Conservation (phyloP, 2,113 vertebrate species). For the Stigmatopora nigra region DNA sequence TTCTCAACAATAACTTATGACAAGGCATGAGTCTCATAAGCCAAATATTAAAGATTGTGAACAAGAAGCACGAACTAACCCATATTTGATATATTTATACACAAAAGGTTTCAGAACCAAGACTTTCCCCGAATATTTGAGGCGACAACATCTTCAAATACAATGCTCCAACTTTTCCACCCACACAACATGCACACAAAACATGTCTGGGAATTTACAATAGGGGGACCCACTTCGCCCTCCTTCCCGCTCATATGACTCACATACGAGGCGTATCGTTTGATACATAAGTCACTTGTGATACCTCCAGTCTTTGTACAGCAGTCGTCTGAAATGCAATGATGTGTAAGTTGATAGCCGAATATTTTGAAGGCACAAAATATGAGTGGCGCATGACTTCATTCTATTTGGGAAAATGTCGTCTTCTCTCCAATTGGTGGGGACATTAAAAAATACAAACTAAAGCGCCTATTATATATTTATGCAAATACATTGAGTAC, state of each 20-base stretch:
- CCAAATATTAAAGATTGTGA: background rate
- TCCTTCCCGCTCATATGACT: conserved; percentile 1
- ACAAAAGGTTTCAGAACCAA: background rate
- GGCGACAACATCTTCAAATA: conserved; percentile 4
- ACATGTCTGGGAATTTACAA: conserved; percentile 14
- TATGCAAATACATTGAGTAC: background rate
- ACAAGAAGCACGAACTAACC: background rate
- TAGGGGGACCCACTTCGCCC: background rate
- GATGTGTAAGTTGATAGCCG: conserved; percentile 33
- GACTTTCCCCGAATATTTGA: conserved; percentile 15
- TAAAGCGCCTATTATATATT: background rate
- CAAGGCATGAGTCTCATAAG: background rate
- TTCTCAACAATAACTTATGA: conserved; percentile 10
- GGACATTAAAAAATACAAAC: no score
- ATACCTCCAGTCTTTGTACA: conserved; percentile 3
- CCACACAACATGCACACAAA: conserved; percentile 9
- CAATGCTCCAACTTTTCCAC: conserved; percentile 33
- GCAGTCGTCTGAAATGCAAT: background rate
- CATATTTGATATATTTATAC: background rate
- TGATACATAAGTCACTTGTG: background rate
- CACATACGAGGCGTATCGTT: conserved; percentile 6
- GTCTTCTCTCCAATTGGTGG: conserved; percentile 4
- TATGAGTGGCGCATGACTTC: background rate
- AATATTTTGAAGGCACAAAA: conserved; percentile 17
- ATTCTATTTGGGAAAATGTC: background rate